Base-by-base conservation (phyloP, 2,888 invertebrate species). In the Protodeltote pygarga region DNA sequence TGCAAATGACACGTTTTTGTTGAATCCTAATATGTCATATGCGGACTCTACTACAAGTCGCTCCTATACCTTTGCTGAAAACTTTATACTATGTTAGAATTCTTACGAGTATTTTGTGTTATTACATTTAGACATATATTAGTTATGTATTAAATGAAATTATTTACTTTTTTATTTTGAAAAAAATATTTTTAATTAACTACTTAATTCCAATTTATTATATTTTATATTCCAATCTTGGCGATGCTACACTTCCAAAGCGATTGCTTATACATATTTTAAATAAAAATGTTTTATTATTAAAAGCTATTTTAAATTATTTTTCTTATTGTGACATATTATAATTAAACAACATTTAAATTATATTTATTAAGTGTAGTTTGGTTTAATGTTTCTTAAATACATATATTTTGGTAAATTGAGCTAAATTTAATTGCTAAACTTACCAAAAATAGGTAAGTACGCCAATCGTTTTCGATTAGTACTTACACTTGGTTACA, bases 351-450 rank as follows among this genome's bases (percentile, higher is more conserved):
- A 47, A 39, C 27, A 29, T 52, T 58, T 3, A 47, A 47, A 58
- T 52, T 28, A 29, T 32, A 39, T 62, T 44, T 40, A 31, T 33
- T 61, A 40, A 34, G 29, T 28, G 34, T 45, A 44, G 23, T 63
- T 63, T 45, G 23, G 25, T 50, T 44, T 37, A 47, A 44, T 38
- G 50, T 49, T 63, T 37, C 24, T 13, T 42, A 39, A 51, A 58
- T 42, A 52, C 44, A 42, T 51, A 52, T 47, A 42, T 51, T 61
- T 58, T 51, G 35, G 14, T 48, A 64, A 41, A 40, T 29, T 28
- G 39, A 58, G 32, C 28, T 47, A 33, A n/a, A n/a, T n/a, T n/a
- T n/a, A n/a, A 23, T 31, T 57, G 32, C 34, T 8, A 52, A 38
- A n/a, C n/a, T 41, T 62, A 27, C 31, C 42, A 44, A 50, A 41